Evolutionary conservation across 2,797 vertebrate species (phyloP).

Genomic region (Coluber constrictor): DNA sequence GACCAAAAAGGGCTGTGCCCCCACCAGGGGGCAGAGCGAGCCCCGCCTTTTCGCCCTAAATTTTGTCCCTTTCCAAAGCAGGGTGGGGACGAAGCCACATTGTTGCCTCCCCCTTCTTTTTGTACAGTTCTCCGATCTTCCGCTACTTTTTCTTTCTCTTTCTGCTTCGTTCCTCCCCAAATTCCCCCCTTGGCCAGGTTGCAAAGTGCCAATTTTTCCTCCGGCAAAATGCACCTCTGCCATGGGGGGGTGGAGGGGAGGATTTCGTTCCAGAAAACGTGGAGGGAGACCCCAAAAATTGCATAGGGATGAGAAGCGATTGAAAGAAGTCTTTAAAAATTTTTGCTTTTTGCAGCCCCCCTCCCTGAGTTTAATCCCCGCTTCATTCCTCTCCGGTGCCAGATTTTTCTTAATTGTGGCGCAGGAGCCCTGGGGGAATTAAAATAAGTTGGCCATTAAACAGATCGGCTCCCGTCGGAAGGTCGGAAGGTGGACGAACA

Average conservation of each 20-base stretch:
- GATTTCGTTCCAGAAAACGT: accelerated
- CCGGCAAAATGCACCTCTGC: not conserved
- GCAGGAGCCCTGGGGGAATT: not conserved
- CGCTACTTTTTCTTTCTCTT: too few species aligned
- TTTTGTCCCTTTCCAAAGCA: not conserved
- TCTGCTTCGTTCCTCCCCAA: too few species aligned
- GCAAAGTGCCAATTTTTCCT: not conserved
- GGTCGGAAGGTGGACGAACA: accelerated
- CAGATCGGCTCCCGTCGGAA: not conserved
- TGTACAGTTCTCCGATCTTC: not conserved
- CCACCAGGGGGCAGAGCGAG: not conserved
- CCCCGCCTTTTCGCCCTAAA: not conserved
- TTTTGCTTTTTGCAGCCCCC: too few species aligned
- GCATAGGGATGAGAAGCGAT: not conserved
- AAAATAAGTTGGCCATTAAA: not conserved
- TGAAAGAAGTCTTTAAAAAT: not conserved
- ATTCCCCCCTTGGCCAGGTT: too few species aligned
- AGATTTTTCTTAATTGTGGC: not conserved
- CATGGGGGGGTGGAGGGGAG: too few species aligned
- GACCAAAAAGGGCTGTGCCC: too few species aligned
- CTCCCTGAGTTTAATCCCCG: too few species aligned
- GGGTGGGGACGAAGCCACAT: accelerated
- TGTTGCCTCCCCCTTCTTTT: not conserved
- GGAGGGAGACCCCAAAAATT: not conserved
- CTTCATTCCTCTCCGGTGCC: accelerated